These are phyloP conservation scores for Drosophila suzukii DNA, from an alignment of 1,140 invertebrate species.

Conservation along the genomic window DNA sequence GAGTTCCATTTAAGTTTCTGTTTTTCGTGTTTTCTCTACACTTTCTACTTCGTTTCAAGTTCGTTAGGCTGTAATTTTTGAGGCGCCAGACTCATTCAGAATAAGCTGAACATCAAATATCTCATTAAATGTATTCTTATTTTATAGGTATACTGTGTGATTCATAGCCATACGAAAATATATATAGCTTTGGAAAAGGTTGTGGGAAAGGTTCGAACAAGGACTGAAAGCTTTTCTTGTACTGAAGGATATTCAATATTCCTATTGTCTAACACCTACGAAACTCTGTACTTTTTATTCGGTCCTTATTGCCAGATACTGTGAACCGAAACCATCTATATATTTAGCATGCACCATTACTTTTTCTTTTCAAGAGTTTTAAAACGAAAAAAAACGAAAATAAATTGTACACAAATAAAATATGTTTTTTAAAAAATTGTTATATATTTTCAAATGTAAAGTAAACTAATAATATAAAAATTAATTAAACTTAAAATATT, in stretches of 20 bases:
- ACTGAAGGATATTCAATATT: constrained; percentile 16
- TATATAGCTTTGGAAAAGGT: constrained; percentile 21
- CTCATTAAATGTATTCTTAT: constrained; percentile 26
- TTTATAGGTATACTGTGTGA: constrained; percentile 16
- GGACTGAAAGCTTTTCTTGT: constrained; percentile 9
- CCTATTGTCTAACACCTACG: constrained; percentile 42
- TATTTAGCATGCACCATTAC: constrained; percentile 3
- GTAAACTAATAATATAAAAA: constrained; percentile 75
- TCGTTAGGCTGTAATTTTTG: constrained; percentile 66
- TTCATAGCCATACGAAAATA: constrained; percentile 35
- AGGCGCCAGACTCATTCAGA: constrained; percentile 45
- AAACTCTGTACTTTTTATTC: constrained; percentile 5
- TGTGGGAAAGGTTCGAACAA: constrained; percentile 9
- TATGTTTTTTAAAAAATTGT: constrained; percentile 65
- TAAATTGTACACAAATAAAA: constrained; percentile 18
- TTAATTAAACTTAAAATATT: constrained; percentile 35
- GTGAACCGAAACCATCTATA: constrained; percentile 17
- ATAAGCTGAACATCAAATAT: constrained; percentile 38
- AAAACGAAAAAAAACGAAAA: constrained; percentile 1
- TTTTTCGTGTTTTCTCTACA: constrained; percentile 24
- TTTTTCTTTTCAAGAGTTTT: background rate
- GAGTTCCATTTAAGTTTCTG: constrained; percentile 58
- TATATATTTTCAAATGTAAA: constrained; percentile 79
- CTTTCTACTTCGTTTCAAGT: constrained; percentile 42
- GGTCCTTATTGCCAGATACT: constrained; percentile 18